phyloP scores from a whole-genome alignment of 2,113 vertebrate species.

The Steatornis caripensis region DNA sequence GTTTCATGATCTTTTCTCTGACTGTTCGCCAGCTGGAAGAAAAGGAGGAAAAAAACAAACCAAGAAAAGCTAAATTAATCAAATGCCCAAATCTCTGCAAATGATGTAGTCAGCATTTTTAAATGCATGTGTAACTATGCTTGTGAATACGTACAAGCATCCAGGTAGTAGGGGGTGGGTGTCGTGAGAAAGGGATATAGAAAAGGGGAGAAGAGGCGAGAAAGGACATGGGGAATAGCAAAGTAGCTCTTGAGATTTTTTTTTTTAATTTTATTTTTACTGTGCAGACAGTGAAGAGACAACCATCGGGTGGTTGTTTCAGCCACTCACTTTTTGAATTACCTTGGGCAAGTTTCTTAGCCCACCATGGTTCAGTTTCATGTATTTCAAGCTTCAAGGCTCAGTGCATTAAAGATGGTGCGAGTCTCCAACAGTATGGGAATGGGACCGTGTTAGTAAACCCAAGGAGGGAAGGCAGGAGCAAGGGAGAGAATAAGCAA shows the following conservation, averaged over 20 bases:
- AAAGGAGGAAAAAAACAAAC: neutral
- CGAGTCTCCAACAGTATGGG: neutral
- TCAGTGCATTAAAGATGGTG: neutral
- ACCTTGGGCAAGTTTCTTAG: neutral
- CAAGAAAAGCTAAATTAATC: neutral
- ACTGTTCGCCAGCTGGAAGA: neutral
- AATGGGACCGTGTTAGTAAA: neutral
- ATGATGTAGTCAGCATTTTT: neutral
- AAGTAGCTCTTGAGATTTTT: neutral
- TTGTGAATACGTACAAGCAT: neutral
- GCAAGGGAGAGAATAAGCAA: neutral
- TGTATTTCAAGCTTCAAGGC: neutral
- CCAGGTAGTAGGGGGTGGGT: neutral
- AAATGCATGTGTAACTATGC: neutral
- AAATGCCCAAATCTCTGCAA: neutral
- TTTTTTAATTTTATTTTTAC: neutral
- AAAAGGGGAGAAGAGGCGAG: neutral
- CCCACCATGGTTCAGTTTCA: rapidly evolving
- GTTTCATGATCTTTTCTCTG: constrained; percentile 16
- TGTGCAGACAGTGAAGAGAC: neutral
- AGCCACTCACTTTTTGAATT: neutral
- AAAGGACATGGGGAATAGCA: neutral
- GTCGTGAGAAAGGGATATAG: neutral
- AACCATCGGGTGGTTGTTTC: neutral
- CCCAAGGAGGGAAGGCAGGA: neutral